Evolutionary conservation across 2,797 vertebrate genomes (phyloP).

Genomic region (Rhyacichthys aspro): DNA sequence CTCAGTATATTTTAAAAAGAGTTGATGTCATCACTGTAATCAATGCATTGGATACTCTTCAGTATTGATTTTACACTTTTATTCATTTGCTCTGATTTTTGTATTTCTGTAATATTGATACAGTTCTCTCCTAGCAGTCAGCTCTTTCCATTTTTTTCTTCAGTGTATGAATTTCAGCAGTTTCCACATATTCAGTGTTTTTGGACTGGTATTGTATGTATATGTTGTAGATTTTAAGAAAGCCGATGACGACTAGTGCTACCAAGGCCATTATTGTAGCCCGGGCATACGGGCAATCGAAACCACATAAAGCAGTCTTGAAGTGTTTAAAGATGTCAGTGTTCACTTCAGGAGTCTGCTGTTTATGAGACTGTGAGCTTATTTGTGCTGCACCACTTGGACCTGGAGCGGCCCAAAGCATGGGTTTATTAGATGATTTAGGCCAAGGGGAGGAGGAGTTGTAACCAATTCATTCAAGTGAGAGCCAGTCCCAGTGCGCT

Average conservation of each 20-base stretch:
- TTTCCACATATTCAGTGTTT: too few species aligned
- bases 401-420: conserved; percentile 55
- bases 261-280: conserved; percentile 42
- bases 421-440: conserved; percentile 69
- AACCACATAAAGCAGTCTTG: conserved; percentile 53
- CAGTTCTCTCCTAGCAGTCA: too few species aligned
- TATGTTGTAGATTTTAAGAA: conserved; percentile 7
- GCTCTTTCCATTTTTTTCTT: too few species aligned
- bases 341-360: conserved; percentile 57
- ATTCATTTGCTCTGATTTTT: too few species aligned
- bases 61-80: too few species aligned
- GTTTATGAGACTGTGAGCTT: conserved; percentile 62
- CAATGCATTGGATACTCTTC: too few species aligned
- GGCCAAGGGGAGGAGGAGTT: conserved; percentile 41
- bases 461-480: conserved; percentile 54
- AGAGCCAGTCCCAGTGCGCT: conserved; percentile 51
- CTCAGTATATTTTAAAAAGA: too few species aligned
- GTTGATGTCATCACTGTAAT: too few species aligned
- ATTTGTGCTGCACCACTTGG: conserved; percentile 64
- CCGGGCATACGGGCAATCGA: conserved; percentile 57
- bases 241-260: conserved; percentile 21
- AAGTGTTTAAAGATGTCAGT: conserved; percentile 75
- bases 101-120: too few species aligned
- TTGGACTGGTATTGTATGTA: conserved; percentile 19
- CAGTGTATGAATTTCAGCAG: too few species aligned